Evolutionary conservation across 2,113 vertebrate species (phyloP).

Genomic region (Brevimyrus niger): DNA sequence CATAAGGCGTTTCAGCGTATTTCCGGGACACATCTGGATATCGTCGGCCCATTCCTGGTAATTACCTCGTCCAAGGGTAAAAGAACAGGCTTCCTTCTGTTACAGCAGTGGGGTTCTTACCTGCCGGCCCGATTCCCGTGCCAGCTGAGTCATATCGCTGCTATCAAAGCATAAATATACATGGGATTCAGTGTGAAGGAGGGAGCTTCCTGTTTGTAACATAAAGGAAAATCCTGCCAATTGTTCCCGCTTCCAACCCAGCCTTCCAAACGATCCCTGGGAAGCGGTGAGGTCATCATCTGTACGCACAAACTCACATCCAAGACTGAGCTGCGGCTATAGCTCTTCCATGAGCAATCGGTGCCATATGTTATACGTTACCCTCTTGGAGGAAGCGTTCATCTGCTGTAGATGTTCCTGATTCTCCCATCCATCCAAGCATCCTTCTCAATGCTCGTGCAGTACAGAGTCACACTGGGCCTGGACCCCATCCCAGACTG

Average conservation of each 20-base stretch:
- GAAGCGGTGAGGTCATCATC: background rate
- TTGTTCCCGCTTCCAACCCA: background rate
- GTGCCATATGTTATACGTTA: background rate
- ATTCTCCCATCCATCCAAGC: background rate
- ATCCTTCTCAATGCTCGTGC: background rate
- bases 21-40: background rate
- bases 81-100: background rate
- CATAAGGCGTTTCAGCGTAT: background rate
- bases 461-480: background rate
- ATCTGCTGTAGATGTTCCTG: background rate
- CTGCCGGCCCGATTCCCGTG: background rate
- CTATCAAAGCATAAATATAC: background rate
- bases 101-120: background rate
- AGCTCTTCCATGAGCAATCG: no score
- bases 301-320: background rate
- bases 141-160: background rate
- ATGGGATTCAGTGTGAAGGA: background rate
- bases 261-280: background rate
- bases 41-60: background rate
- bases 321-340: background rate
- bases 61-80: background rate
- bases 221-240: background rate
- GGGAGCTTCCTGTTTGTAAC: background rate
- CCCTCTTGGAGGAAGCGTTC: background rate
- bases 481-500: background rate